Evolutionary conservation across 2,888 invertebrate species (phyloP), one percentile per base, ranked within the genome.

Genomic region (Masnerella sp.): DNA sequence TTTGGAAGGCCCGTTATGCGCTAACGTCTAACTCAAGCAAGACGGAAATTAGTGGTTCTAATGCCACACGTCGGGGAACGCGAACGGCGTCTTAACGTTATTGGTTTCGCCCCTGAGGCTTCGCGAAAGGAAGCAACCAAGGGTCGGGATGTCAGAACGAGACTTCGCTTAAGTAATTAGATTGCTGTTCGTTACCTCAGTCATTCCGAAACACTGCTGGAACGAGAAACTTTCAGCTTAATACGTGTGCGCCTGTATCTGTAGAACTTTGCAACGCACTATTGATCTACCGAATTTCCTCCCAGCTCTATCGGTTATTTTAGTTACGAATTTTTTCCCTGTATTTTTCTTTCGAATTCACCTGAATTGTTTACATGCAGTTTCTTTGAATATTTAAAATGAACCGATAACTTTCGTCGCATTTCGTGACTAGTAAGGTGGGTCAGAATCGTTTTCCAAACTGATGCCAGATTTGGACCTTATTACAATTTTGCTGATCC

Each of bases 101-200:
- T 86, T 86, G 86, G 86, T 87, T 86, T 86, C 82, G 79, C 80
- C 81, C 54, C 77, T 78, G 76, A 79, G 75, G 74, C 74, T 74
- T 73, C 54, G 71, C 68, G 56, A 62, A 49, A 56, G 65, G 49
- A 67, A 65, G 54, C 59, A 64, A 64, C 54, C 45, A 51, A 72
- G 76, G 70, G 76, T 71, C 75, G 75, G 54, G 52, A 77, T 49
- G 74, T 69, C 65, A 69, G 69, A 79, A 79, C 80, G 78, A 81
- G 83, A 81, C 82, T 83, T 82, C 78, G 79, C 80, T 80, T 80
- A 80, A 85, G 86, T 85, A 86, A 86, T 86, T 85, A 85, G 85
- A 85, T 84, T 83, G 83, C 81, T 80, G 83, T 84, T 83, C 82
- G 82, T 84, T 85, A 83, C 79, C 80, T 81, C 79, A 81, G 80